Percentiles rank a stretch among this genome's conserved stretches.
phyloP scores from a whole-genome alignment of 2,888 invertebrate species.

The Acholoe squamosa region DNA sequence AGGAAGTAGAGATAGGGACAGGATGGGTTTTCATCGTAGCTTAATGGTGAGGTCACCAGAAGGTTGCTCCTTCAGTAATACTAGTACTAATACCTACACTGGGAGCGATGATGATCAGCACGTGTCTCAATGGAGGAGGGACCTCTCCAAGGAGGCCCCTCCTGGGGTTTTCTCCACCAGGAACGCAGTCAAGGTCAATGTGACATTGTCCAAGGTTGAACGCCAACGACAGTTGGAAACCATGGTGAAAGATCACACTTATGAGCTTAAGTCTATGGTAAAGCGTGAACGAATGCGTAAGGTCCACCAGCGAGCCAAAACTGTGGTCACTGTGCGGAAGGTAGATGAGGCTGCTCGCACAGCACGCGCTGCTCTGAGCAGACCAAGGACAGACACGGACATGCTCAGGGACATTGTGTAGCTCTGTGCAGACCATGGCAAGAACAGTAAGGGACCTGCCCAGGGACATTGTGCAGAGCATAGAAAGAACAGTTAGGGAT shows the following conservation, averaged over 20 bases:
- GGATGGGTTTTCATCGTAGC: not conserved
- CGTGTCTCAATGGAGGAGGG: not conserved
- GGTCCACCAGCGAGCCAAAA: not conserved
- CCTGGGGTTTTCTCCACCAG: not conserved
- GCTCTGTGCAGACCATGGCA: too few relatives aligned
- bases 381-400: not conserved
- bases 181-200: not conserved
- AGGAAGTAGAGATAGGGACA: not conserved
- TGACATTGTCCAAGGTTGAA: slow-evolving; percentile 20
- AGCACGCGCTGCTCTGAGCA: not conserved
- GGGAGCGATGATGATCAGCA: not conserved
- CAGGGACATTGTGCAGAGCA: too few relatives aligned
- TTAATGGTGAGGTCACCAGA: not conserved
- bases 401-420: not conserved
- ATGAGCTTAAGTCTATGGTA: not conserved
- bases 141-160: slow-evolving; percentile 39
- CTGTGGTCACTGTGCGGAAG: slow-evolving; percentile 6
- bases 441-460: too few relatives aligned
- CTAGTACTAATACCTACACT: not conserved
- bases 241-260: slow-evolving; percentile 32
- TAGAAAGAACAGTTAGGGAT: not conserved
- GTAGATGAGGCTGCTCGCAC: not conserved
- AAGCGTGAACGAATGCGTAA: not conserved
- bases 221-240: slow-evolving; percentile 29
- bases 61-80: not conserved